Base-by-base conservation (phyloP, 2,113 vertebrate genomes). In the Aramus guarauna region DNA sequence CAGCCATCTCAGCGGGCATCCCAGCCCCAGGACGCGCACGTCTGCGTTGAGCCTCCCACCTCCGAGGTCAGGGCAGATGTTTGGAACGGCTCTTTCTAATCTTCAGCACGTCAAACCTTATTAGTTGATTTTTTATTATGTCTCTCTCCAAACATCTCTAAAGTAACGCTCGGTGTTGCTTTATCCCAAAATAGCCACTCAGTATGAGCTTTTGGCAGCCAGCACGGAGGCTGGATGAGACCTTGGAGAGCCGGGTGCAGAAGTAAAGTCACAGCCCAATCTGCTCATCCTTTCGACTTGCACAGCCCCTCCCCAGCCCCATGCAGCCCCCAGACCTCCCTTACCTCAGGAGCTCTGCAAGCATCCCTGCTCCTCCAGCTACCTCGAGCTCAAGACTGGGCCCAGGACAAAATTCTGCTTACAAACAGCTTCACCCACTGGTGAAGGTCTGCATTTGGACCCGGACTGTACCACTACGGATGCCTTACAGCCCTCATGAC, bases 51-150 rank as follows among this genome's bases (percentile, higher is more conserved):
- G 85, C 83, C 36, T 81, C 60, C 56, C 19, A 2, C 18, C 56
- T 63, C 81, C 0, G 7, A 39, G 84, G 74, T 66, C 89, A 55
- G 58, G 3, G 19, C 67, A 62, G 62, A 92, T 52, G 69, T 82
- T 91, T 11, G 1, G 77, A 79, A 69, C 53, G 66, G 62, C 26
- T 81, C 79, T 6, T 85, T 79, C 50, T 94, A 92, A 92, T 94
- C 89, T 95, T 39, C 87, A 77, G 62, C 76, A 72, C 1, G 56
- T 91, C 95, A 96, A 84, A 92, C 27, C 66, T 67, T 76, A 82
- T 95, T 94, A 94, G 86, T 6, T 67, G 86, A 69, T 71, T 95
- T 53, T 41, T 94, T 92, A 92, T 94, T 87, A 95, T 92, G 74
- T 66, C 75, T 85, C 47, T 89, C 60, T 94, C 92, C 92, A 96